Evolutionary conservation across 2,888 invertebrate genomes (phyloP), one percentile per base, ranked within the genome.

Genomic region (Autographa pulchrina): DNA sequence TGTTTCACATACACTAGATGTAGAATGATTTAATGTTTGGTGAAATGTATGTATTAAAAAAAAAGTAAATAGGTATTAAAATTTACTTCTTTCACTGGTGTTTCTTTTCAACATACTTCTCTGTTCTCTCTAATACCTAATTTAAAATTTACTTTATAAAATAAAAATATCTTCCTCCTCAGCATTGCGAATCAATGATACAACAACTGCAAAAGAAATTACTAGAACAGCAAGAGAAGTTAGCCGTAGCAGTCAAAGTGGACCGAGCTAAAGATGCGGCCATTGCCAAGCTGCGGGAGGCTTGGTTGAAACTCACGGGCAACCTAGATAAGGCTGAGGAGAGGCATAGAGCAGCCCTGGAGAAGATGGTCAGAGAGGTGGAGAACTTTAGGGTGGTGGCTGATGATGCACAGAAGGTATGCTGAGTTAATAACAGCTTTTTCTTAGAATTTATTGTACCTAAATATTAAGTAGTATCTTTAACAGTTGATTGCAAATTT

Each of bases 161-260:
- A 8, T 18, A 0, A 0, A 52, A 8, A 52, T 52, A 54, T 20
- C 0, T 64, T 62, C 72, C 81, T 85, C 90, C 90, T 60, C 87
- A 98, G 97, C 98, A 98, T 86, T 98, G 98, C 84, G 98, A 98
- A 92, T 96, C 97, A 72, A 94, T 97, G 83, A 98, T 98, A 65
- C 97, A 97, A 85, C 96, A 97, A 65, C 91, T 98, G 1, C 98
- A 98, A 88, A 96, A 96, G 81, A 97, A 97, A 80, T 92, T 97
- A 64, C 92, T 98, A 35, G 98, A 98, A 81, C 97, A 97, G 82
- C 98, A 98, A 88, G 98, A 98, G 88, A 97, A 97, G 83, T 89
- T 98, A 38, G 97, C 98, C 0, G 98, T 98, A 0, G 98, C 98
- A 0, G 90, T 98, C 7, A 96, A 97, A 89, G 97, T 98, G 0